phyloP scores from a whole-genome alignment of 92 coral and sea anemone genomes.

The Diadumene lineata region DNA sequence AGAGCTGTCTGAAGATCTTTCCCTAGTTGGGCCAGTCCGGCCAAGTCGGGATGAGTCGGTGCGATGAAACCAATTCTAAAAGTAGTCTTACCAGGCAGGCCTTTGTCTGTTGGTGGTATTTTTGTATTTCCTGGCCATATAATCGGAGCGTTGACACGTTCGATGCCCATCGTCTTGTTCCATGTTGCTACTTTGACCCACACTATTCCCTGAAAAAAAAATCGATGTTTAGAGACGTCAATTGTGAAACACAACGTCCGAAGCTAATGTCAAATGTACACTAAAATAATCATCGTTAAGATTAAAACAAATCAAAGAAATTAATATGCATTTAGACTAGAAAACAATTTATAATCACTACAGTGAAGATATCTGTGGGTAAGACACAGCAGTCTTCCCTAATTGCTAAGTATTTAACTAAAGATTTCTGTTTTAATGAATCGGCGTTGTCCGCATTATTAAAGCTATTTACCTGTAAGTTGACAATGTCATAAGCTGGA shows the following conservation, averaged over 20 bases:
- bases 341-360: no score
- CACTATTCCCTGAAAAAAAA: constrained; percentile 51
- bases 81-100: constrained; percentile 96
- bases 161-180: constrained; percentile 81
- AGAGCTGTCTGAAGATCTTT: constrained; percentile 83
- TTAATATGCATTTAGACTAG: no score
- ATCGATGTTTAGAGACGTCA: no score
- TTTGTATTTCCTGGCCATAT: constrained; percentile 92
- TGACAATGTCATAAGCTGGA: constrained; percentile 81
- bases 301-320: neutral
- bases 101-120: constrained; percentile 85
- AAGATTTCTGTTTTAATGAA: no score
- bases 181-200: constrained; percentile 87
- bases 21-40: constrained; percentile 89
- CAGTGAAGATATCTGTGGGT: no score
- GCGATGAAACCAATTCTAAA: constrained; percentile 90
- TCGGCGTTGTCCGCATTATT: no score
- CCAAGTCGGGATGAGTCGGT: constrained; percentile 86
- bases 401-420: no score
- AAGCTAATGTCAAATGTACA: no score
- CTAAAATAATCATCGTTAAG: no score
- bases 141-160: constrained; percentile 55
- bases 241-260: no score
- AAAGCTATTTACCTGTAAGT: constrained; percentile 76
- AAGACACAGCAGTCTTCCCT: neutral